phyloP scores from a whole-genome alignment of 2,113 vertebrate species.

The Misgurnus anguillicaudatus region DNA sequence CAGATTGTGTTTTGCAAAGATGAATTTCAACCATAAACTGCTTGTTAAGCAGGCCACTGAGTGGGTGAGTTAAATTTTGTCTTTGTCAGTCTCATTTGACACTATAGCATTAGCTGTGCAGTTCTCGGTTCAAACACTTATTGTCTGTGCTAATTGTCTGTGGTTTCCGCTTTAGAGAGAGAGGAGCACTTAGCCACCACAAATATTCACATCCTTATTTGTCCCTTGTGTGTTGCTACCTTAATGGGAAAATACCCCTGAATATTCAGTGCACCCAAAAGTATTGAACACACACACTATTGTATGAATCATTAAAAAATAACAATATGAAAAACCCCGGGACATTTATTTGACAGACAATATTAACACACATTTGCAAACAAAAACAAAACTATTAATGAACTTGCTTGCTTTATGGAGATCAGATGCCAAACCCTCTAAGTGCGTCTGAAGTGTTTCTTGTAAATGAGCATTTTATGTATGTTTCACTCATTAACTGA shows the following conservation, averaged over 20 bases:
- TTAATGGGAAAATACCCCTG: neutral
- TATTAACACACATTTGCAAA: too few species aligned
- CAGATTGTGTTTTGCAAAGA: neutral
- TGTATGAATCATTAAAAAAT: too few species aligned
- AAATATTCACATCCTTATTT: slow-evolving; percentile 25
- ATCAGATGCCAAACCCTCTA: too few species aligned
- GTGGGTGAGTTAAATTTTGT: neutral
- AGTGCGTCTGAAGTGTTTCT: too few species aligned
- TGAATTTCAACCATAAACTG: neutral
- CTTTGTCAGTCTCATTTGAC: neutral
- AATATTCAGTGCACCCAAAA: neutral
- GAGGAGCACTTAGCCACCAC: slow-evolving; percentile 38
- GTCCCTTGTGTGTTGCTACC: slow-evolving; percentile 14
- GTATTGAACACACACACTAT: neutral
- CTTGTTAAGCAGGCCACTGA: neutral
- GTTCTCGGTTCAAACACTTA: neutral
- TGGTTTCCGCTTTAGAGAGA: slow-evolving; percentile 21
- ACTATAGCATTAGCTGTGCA: neutral
- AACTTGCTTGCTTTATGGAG: too few species aligned
- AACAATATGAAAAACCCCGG: too few species aligned
- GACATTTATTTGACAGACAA: too few species aligned
- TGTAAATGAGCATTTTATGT: too few species aligned
- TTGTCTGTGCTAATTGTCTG: slow-evolving; percentile 40
- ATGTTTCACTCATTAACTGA: too few species aligned
- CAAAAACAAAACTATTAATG: too few species aligned